phyloP scores from a whole-genome alignment of 2,113 vertebrate genomes.

The Gnathonemus longibarbis region DNA sequence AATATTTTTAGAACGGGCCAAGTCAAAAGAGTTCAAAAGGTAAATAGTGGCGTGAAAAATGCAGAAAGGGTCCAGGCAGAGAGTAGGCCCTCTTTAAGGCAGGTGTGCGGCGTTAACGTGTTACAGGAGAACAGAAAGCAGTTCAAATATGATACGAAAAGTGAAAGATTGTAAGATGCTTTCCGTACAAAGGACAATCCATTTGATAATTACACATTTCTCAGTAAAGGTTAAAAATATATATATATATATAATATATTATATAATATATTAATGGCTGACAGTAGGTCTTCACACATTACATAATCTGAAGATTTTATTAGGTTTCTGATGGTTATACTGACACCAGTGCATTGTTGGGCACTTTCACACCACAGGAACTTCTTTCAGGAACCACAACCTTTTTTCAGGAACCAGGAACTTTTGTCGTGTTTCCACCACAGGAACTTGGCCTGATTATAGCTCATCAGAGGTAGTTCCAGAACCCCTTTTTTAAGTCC shows the following conservation, averaged over 20 bases:
- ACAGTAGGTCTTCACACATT: not conserved
- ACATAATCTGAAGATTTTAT: not conserved
- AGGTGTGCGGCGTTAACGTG: not conserved
- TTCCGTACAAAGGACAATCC: not conserved
- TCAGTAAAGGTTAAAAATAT: not conserved
- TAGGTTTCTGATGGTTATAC: not conserved
- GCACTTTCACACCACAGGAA: not conserved
- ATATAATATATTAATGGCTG: not conserved
- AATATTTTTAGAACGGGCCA: conserved; percentile 58
- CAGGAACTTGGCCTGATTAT: not conserved
- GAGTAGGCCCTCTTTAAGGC: not conserved
- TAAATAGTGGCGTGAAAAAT: conserved; percentile 35
- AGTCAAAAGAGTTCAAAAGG: conserved; percentile 49
- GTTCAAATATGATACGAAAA: not conserved
- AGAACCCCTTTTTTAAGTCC: too few species aligned
- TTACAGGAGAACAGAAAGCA: not conserved
- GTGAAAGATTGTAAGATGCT: not conserved
- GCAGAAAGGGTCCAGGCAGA: conserved; percentile 3
- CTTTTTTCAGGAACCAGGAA: not conserved
- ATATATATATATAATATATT: too few species aligned
- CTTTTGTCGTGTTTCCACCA: not conserved
- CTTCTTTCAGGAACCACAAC: not conserved
- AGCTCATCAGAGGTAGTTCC: not conserved
- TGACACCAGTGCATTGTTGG: not conserved
- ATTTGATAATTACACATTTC: not conserved